These are phyloP conservation scores for Crotophaga sulcirostris DNA, from an alignment of 2,113 vertebrate genomes.

Conservation along the genomic window DNA sequence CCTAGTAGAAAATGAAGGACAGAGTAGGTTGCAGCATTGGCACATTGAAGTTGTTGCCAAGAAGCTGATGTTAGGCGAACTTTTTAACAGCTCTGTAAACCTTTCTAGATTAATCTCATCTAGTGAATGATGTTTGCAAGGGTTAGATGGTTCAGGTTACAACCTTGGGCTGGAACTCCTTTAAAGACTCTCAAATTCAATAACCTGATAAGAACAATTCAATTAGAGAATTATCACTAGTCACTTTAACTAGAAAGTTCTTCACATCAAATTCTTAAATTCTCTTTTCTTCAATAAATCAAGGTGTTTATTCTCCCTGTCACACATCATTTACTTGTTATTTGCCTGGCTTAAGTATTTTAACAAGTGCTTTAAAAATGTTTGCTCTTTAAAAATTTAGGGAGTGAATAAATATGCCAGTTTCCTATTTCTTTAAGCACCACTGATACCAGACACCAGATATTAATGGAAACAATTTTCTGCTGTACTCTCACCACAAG, in stretches of 20 bases:
- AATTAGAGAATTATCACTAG: not conserved
- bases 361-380: constrained; percentile 3
- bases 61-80: not conserved
- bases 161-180: not conserved
- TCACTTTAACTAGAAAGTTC: not conserved
- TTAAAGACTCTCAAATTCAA: not conserved
- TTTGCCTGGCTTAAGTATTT: constrained; percentile 47
- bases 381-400: constrained; percentile 55
- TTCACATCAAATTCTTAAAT: not conserved
- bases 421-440: constrained; percentile 19
- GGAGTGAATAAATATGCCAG: constrained; percentile 22
- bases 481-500: not conserved
- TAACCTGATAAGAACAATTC: not conserved
- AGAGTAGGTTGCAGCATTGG: not conserved
- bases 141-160: not conserved
- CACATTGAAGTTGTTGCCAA: not conserved
- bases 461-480: not conserved
- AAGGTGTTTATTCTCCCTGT: not conserved
- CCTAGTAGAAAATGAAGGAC: not conserved
- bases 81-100: constrained; percentile 27
- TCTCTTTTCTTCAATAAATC: constrained; percentile 24
- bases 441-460: not conserved
- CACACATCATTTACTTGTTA: constrained; percentile 13
- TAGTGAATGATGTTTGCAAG: not conserved
- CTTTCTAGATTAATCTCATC: not conserved